Base-by-base conservation (phyloP, 2,888 invertebrate species). In the Microctonus brassicae region DNA sequence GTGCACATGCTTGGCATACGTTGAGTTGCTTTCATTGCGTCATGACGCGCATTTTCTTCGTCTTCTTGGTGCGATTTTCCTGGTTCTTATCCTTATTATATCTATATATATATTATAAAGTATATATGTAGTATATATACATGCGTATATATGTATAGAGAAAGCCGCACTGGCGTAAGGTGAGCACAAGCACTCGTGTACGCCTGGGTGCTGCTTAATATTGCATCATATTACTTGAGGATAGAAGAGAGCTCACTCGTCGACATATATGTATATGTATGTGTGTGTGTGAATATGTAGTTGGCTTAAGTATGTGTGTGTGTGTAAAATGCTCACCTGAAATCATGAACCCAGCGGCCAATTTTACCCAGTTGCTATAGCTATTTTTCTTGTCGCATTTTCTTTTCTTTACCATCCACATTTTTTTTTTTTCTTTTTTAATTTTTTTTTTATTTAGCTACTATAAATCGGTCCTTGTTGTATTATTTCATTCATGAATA, bases 1-100 rank as follows among this genome's bases (percentile, higher is more conserved):
- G 78, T 71, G 81, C 74, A 80, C 82, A 81, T 80, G 82, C 74
- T 79, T 80, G 75, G 82, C 78, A 80, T 82, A 78, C 79, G 72
- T 66, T 68, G 68, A 70, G 58, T 69, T 68, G 69, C 67, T 69
- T 75, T 70, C 69, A 68, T 66, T 36, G 64, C 68, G 36, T 63
- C 53, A 55, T 70, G 42, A 55, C 22, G 29, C 65, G n/a, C 47
- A 53, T 52, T 39, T 58, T 58, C 29, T 33, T 13, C 63, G 52
- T 52, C 39, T 53, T 61, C 53, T 42, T 67, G 53, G 55, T 36
- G 24, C 60, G 47, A n/a, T 29, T 67, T 72, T 52, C 58, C 57
- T 17, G 24, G 69, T 64, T 39, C 39, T 73, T 36, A 20, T 47
- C 47, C 47, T 47, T 72, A 63, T n/a, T 63, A 62, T 26, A 52